Evolutionary conservation across 2,113 vertebrate species (phyloP).

Genomic region (Pollimyrus isidori): DNA sequence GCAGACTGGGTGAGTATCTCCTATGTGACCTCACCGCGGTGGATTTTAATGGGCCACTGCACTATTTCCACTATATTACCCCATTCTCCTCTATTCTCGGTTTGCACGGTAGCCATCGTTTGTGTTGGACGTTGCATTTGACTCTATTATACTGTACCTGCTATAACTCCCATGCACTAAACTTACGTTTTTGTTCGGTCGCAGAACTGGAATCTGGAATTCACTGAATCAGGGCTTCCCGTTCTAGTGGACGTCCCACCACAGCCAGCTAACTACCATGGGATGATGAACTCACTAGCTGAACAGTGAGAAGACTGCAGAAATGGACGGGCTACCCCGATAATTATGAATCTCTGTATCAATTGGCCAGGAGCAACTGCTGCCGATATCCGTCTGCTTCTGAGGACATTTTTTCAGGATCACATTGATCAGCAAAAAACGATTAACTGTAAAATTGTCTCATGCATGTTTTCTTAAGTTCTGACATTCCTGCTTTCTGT

Average conservation of each 20-base stretch:
- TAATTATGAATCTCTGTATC: background rate
- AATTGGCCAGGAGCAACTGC: background rate
- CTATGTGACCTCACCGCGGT: too few relatives aligned
- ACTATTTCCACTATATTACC: too few relatives aligned
- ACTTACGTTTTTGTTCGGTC: background rate
- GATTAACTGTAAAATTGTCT: background rate
- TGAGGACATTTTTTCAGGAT: background rate
- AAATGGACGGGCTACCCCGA: background rate
- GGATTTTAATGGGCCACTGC: too few relatives aligned
- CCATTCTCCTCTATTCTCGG: too few relatives aligned
- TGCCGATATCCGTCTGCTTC: background rate
- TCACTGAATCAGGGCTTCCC: background rate
- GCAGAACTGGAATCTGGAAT: constrained; percentile 7
- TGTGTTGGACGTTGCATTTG: too few relatives aligned
- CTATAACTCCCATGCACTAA: too few relatives aligned
- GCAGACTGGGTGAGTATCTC: too few relatives aligned
- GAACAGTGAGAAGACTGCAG: background rate
- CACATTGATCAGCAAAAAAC: background rate
- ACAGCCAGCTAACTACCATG: background rate
- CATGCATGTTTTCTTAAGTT: background rate
- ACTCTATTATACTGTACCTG: too few relatives aligned
- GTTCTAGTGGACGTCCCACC: background rate
- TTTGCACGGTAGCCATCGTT: too few relatives aligned
- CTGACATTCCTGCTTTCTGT: background rate
- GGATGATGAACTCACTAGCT: background rate